Base-by-base conservation (phyloP, 2,888 invertebrate species). In the Terebella lapidaria region DNA sequence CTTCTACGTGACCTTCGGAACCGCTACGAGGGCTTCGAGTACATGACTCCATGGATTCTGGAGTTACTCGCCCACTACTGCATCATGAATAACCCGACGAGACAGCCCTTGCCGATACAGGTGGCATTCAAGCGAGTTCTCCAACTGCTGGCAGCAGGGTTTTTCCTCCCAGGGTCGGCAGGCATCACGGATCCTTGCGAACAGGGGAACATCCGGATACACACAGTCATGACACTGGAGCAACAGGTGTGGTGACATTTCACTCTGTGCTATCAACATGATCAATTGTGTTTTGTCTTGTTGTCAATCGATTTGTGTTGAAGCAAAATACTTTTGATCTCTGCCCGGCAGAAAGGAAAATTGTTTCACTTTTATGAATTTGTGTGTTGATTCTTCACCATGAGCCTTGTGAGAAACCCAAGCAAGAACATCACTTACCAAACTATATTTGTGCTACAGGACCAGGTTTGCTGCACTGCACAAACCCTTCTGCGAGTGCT, bases 51-150 rank as follows among this genome's bases (percentile, higher is more conserved):
- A 0, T 99, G 97, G 97, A 92, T 95, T 88, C 83, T 97, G 35
- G 96, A 97, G 83, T 85, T 97, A 47, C 84, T 97, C 85, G 93
- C 94, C 0, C 95, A 97, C 82, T 92, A 94, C 83, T 90, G 94
- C 62, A 92, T 96, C 68, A 92, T 95, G 90, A 94, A 93, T 81
- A 95, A 94, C 82, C 94, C 94, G 0, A 89, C 90, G 59, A 83
- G 95, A 18, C 93, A 94, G 82, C 94, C 95, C 0, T 80, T 97
- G 62, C 89, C 94, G 1, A 89, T 97, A 63, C 93, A 93, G 74
- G 87, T 90, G 55, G 96, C 96, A 0, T 97, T 93, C 81, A 81
- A 80, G 82, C 81, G 71, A 72, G 72, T 69, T 2, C 87, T 99
- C 65, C 93, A 96, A 67, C 84, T 97, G 52, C 83, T 99, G 57